Base-by-base conservation (phyloP, 2,888 invertebrate species). In the Mesoligia furuncula region DNA sequence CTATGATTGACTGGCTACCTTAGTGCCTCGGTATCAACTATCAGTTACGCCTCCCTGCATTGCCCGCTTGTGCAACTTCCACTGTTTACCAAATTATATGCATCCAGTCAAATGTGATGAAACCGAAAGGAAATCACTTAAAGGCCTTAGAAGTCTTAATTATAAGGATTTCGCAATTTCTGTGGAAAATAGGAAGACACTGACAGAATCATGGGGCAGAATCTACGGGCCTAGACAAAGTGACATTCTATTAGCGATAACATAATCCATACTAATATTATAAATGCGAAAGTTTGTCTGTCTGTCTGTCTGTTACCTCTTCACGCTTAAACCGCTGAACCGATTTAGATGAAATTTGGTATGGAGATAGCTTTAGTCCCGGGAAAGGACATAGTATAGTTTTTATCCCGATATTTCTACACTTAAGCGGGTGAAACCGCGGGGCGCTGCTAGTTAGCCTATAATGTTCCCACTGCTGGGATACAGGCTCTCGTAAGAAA, bases 41-140 rank as follows among this genome's bases (percentile, higher is more conserved):
- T 91, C 90, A 83, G 91, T 90, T 88, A 92, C 92, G 93, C 92
- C 90, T 92, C 87, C 86, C 90, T 83, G 86, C 87, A 77, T 87
- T 85, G 81, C 82, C 80, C 80, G 84, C 72, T 87, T 80, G 77
- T 79, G 87, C 85, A 89, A 87, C 78, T 82, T 84, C 85, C 84
- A 78, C 48, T 61, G 57, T 73, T 77, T 36, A 72, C 11, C 27
- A 75, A 83, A 73, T 82, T 73, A 75, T 24, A 75, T 39, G 42
- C 64, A 61, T 76, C 51, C 36, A 54, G 27, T n/a, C 42, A 54
- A 75, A 69, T 42, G 42, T 73, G 73, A 64, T 48, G 73, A 79
- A 79, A 83, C n/a, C 2, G 31, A 59, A 79, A 84, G 68, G 62
- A 73, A 76, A 73, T 81, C 62, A 39, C 27, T 24, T 39, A 64